Evolutionary conservation across 1,140 invertebrate genomes (phyloP), one percentile per base, ranked within the genome.

Genomic region (Heliothis subflexa): DNA sequence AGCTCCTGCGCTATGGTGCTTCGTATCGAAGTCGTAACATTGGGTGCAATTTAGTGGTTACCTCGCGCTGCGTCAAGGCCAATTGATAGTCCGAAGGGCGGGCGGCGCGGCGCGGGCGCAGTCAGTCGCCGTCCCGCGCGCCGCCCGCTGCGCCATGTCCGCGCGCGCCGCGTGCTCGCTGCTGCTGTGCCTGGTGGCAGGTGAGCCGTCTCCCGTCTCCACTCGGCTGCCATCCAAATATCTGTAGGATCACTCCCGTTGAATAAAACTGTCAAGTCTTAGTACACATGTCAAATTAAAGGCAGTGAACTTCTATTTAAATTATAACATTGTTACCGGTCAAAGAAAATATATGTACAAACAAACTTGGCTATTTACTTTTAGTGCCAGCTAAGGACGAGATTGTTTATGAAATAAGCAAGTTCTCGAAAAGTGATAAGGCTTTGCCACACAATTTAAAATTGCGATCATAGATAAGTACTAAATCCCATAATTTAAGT

Each of bases 1-100:
- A 49, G 28, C 50, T 52, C 33, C 76, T 71, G 52, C 52, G 33
- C 40, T 55, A n/a, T 40, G 52, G 52, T 68, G 78, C 73, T 75
- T 75, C 57, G 9, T 28, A 16, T 73, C 71, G 54, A 45, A 10
- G 21, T 73, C 75, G 50, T 78, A 59, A 77, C 25, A 73, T 82
- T 70, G 62, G 59, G 75, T 81, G 62, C 75, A 73, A 81, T 79
- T 78, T 78, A 84, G 82, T 81, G 79, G 86, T 85, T 84, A 86
- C 74, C 73, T 80, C 78, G 82, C 81, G 82, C 66, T 81, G 81
- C 79, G 61, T 85, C 83, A 91, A 87, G 86, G 85, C 82, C 88
- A 89, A 87, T 89, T 86, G 83, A 78, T 81, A 76, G 81, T 78
- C 57, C 80, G 84, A 86, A 89, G 87, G 85, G 86, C 86, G 84